Conservation (phyloP, 92 coral and sea anemone species). For the Bergia puertoricense region DNA sequence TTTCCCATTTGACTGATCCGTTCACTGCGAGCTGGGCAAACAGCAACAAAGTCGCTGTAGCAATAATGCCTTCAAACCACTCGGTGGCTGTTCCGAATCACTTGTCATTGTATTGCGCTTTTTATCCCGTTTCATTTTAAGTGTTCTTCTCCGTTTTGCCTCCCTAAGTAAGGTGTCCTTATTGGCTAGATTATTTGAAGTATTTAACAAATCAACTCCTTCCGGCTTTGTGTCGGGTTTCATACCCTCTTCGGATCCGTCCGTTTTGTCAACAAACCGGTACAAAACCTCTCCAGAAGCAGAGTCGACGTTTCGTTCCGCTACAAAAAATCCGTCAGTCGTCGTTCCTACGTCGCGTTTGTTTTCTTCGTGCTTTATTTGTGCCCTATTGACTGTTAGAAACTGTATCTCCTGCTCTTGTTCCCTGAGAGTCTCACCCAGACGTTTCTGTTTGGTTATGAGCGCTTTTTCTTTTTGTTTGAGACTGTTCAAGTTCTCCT, state of each 20-base stretch:
- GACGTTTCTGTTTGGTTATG: constrained; percentile 76
- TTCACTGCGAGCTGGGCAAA: constrained; percentile 7
- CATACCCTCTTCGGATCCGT: constrained; percentile 13
- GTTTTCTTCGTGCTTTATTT: constrained; percentile 40
- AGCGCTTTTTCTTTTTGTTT: constrained; percentile 83
- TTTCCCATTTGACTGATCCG: not conserved
- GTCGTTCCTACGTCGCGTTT: constrained; percentile 64
- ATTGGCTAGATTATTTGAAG: constrained; percentile 60
- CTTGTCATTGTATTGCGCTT: not conserved
- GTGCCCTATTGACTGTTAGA: constrained; percentile 59
- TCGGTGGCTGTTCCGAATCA: constrained; percentile 18
- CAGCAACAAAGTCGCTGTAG: constrained; percentile 37
- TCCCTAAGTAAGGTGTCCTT: constrained; percentile 79
- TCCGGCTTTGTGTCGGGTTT: constrained; percentile 47
- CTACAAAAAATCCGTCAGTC: constrained; percentile 69
- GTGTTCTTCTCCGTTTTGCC: constrained; percentile 77
- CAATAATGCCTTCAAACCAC: not conserved
- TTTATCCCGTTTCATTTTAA: constrained; percentile 66
- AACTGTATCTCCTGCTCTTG: constrained; percentile 92
- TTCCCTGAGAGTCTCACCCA: constrained; percentile 85
- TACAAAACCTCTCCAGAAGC: constrained; percentile 23
- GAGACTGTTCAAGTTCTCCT: constrained; percentile 70
- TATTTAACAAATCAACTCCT: constrained; percentile 73
- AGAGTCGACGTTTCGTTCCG: constrained; percentile 77
- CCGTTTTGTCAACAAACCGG: constrained; percentile 37